These are phyloP conservation scores for Pygoscelis antarcticus DNA, from an alignment of 2,113 vertebrate species.

Conservation along the genomic window DNA sequence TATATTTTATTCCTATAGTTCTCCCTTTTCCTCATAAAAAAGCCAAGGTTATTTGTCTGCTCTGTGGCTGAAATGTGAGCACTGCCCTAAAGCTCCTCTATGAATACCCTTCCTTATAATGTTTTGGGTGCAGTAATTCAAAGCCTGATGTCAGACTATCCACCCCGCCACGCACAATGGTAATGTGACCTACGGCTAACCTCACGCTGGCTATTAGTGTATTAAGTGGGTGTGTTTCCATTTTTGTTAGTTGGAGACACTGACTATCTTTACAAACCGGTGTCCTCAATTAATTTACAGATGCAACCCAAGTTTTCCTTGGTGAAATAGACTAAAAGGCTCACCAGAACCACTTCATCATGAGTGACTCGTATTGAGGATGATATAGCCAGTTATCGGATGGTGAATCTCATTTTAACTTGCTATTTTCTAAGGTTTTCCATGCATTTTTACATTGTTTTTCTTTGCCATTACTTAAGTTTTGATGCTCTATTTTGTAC, in stretches of 20 bases:
- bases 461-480: not conserved
- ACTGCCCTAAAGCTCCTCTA: not conserved
- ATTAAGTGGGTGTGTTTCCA: not conserved
- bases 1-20: too few species aligned
- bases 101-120: not conserved
- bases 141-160: not conserved
- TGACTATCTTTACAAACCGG: not conserved
- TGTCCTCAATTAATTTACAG: not conserved
- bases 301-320: not conserved
- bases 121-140: not conserved
- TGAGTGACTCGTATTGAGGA: not conserved
- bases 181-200: not conserved
- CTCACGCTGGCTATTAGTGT: not conserved
- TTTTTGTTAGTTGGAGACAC: not conserved
- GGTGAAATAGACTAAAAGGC: not conserved
- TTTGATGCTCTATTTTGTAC: not conserved
- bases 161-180: rapidly evolving
- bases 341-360: not conserved
- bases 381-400: not conserved
- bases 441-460: not conserved
- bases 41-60: not conserved
- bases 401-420: not conserved
- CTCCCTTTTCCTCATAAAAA: not conserved
- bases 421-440: not conserved
- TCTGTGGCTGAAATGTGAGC: not conserved